Evolutionary conservation across 2,797 vertebrate species (phyloP), one percentile per base, ranked within the genome.

Genomic region (Anolis apletophallus): DNA sequence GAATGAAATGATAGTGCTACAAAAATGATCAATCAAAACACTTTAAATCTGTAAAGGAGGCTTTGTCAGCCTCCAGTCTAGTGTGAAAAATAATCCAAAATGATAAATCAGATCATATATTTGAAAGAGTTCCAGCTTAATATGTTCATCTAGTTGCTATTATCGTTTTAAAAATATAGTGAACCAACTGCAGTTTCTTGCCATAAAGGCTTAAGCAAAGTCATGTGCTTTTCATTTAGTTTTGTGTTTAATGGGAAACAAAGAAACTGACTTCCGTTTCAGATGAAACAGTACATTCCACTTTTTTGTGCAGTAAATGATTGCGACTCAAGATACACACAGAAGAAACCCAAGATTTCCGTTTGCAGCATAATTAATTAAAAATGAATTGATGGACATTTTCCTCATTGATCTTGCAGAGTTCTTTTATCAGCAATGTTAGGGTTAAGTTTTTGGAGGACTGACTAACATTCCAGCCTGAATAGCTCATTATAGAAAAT

Each of bases 171-270:
- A 84, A 59, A 82, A 87, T 89, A 93, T 91, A 80, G 32, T 88
- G 90, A 92, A 90, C 87, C 34, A n/a, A 29, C 83, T 90, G 88
- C 87, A 90, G 87, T 61, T 93, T 94, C 90, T 85, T 88, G 81
- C 89, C 84, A 79, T 85, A 73, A 86, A 61, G 83, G 92, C 59
- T 80, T 88, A 86, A 87, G 7, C 91, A 85, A 94, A 90, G 87
- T 88, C 93, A 94, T 93, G 73, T 94, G 89, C 86, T 95, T 95
- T n/a, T 91, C 91, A 93, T 95, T 94, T 94, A 83, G 68, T 92
- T 75, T 90, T 90, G 83, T 90, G 61, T 75, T 93, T 92, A 93
- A 84, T 89, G 71, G 78, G 84, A 95, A 85, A 91, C 90, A 91
- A 95, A 95, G 92, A 89, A 93, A 92, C 91, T 94, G 90, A 89